phyloP scores from a whole-genome alignment of 2,113 vertebrate genomes.

The Prietella phreatophila region DNA sequence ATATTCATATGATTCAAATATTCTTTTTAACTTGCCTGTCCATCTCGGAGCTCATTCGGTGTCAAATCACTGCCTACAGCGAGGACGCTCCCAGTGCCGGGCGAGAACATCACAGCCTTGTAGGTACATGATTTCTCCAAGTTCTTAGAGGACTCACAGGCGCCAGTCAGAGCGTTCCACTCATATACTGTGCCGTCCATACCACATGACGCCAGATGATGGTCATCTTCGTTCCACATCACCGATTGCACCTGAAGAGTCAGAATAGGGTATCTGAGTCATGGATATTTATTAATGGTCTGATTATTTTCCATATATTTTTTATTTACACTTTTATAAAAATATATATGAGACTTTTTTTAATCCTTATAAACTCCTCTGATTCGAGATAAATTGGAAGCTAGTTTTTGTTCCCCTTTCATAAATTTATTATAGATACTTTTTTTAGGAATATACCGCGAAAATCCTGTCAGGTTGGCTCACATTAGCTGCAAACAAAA shows the following conservation, averaged over 20 bases:
- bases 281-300: background rate
- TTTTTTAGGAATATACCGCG: background rate
- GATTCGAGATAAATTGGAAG: background rate
- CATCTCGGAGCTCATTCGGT: background rate
- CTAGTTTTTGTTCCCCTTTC: background rate
- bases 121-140: background rate
- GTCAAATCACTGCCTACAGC: background rate
- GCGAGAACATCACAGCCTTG: background rate
- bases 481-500: background rate
- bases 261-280: background rate
- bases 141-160: background rate
- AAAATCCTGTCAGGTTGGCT: too few relatives aligned
- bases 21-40: background rate
- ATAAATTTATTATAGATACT: background rate
- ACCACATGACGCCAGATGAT: background rate
- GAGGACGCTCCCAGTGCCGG: background rate
- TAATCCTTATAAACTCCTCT: background rate
- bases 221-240: background rate
- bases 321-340: background rate
- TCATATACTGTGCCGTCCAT: background rate
- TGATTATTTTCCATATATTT: background rate
- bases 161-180: background rate
- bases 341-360: background rate
- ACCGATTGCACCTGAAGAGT: background rate
- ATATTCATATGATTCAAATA: background rate